Base-by-base conservation (phyloP, 2,797 vertebrate genomes). In the Mus minutoides region DNA sequence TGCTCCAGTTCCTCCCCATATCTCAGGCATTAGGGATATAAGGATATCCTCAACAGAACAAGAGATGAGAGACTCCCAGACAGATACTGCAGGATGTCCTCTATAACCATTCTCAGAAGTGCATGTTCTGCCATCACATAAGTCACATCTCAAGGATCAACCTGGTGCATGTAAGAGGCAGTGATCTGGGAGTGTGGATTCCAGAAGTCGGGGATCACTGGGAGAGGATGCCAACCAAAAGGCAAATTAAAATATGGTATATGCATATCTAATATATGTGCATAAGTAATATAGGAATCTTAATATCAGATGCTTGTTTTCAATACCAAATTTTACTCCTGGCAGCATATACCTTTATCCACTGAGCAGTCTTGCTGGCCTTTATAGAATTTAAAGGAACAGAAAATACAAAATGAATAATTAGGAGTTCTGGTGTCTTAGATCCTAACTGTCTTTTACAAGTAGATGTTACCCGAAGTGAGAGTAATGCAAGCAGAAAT, bases 371-470 rank as follows among this genome's bases (percentile, higher is more conserved):
- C 69, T 73, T 73, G 24, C 24, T 56, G n/a, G 5, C 85, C 71
- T 77, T 97, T 79, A 60, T 79, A 93, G 83, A 96, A 80, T 60
- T 86, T 9, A 87, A 91, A 79, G 64, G 40, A 62, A 80, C 60
- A 77, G 71, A 94, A 88, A 93, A 82, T 26, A 88, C 52, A 88
- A 79, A 82, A 60, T 43, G 58, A 83, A 75, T 46, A 95, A 90
- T 80, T 37, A 40, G 26, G 73, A 31, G 4, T 80, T 94, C 73
- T 75, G 19, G 62, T 82, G 85, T 94, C 54, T 89, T 84, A 60
- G 21, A 34, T 46, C 31, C 54, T 80, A 69, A 71, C 75, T 93
- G 77, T 56, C 76, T 88, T 89, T 88, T 84, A 13, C 34, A 91
- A 49, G 1, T 43, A 88, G n/a, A 90, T 22, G 67, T 58, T 90